Base-by-base conservation (phyloP, 1,140 invertebrate species). In the Drosophila suzukii region DNA sequence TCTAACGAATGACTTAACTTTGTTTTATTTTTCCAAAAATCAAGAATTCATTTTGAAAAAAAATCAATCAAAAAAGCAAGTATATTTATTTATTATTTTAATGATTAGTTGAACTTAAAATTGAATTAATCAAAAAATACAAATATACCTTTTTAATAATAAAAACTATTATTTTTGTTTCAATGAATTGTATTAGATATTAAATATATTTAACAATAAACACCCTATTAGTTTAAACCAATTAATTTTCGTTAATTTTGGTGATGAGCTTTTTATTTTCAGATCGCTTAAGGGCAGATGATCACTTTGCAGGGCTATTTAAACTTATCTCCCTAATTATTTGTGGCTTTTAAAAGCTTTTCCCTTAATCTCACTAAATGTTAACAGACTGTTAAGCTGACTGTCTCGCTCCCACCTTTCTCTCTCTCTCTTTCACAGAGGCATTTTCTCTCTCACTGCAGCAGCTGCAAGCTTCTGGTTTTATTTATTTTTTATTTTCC, bases 401-500 rank as follows among this genome's bases (percentile, higher is more conserved):
- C 49, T 44, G 30, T 65, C 24, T 61, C 11, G 17, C 30, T 30
- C 13, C 2, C 30, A 30, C 47, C 3, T 24, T 24, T 47, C 43
- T 32, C 54, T 32, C 44, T 38, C 53, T 38, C 53, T 20, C 58
- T 41, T 47, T 51, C 43, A 54, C 24, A 11, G 17, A 36, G 49
- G 43, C 44, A 41, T 34, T 39, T 17, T 47, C 58, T 30, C 62
- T 60, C 36, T 65, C 58, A 46, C 44, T 76, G 68, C 51, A 73
- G 79, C 84, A 50, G 83, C 79, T 71, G 68, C 68, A 71, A 70
- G 62, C 57, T 62, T 78, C 58, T 77, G 78, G 78, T 67, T 79
- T 86, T 88, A 88, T 80, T 88, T 86, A 68, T 86, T 86, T 88
- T 88, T 88, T 89, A 79, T 83, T 71, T 74, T 75, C 78, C 78